Percentiles rank a stretch among this genome's conserved stretches.
These are phyloP conservation scores for Speoplatyrhinus poulsoni DNA, from an alignment of 2,113 vertebrate species.

Conservation along the genomic window DNA sequence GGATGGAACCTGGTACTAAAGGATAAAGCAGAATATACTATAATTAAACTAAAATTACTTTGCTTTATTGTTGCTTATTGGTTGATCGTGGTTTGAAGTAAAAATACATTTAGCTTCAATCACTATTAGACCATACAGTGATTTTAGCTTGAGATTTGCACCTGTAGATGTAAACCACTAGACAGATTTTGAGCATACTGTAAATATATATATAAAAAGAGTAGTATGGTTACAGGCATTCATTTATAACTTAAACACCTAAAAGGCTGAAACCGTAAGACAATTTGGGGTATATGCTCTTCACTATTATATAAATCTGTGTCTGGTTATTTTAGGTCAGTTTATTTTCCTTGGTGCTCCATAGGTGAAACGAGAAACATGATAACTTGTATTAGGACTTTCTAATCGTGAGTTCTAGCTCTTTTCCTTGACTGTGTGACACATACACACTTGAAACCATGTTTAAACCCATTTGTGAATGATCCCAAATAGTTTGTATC, in stretches of 20 bases:
- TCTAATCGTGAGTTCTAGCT: no score
- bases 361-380: background rate
- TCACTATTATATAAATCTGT: background rate
- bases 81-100: background rate
- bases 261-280: background rate
- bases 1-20: no score
- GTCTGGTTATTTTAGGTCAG: background rate
- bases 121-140: background rate
- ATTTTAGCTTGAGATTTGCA: background rate
- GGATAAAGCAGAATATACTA: no score
- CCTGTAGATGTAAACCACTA: slow-evolving; percentile 13
- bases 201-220: background rate
- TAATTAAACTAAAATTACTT: no score
- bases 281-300: no score
- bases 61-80: background rate
- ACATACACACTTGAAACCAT: no score
- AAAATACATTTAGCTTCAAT: background rate
- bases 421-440: no score
- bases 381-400: no score
- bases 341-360: background rate
- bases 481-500: no score
- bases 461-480: no score
- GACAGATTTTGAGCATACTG: background rate
- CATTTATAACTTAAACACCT: background rate
- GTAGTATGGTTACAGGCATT: background rate